Percentiles rank a stretch among this genome's conserved stretches.
Evolutionary conservation across 2,888 invertebrate genomes (phyloP).

Genomic region (Eristalis tenax): DNA sequence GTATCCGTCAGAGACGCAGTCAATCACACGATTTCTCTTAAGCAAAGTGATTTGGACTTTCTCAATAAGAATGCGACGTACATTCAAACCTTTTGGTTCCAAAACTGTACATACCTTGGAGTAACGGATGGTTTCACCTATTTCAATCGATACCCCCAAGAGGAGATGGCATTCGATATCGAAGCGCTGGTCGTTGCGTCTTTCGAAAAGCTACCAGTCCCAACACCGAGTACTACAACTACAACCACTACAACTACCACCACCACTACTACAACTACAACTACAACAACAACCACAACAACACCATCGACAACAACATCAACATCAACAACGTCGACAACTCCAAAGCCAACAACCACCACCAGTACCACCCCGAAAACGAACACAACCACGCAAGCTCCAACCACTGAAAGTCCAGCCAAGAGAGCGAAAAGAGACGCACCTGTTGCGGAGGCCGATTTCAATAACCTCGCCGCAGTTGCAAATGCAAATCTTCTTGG

Average conservation of each 20-base stretch:
- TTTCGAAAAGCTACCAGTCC: constrained; percentile 83
- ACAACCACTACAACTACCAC: constrained; percentile 83
- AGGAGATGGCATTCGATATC: constrained; percentile 84
- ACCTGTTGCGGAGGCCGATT: constrained; percentile 18
- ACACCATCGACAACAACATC: constrained; percentile 82
- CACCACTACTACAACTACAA: constrained; percentile 82
- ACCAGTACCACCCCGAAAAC: constrained; percentile 77
- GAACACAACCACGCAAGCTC: constrained; percentile 74
- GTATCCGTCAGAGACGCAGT: constrained; percentile 85
- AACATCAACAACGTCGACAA: constrained; percentile 79
- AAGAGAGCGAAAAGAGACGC: constrained; percentile 74
- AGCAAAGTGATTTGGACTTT: constrained; percentile 84
- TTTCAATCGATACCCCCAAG: constrained; percentile 85
- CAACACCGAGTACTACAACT: constrained; percentile 78
- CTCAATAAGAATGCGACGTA: constrained; percentile 83
- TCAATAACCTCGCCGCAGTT: constrained; percentile 73
- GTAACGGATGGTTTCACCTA: constrained; percentile 84
- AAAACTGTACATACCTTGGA: constrained; percentile 88
- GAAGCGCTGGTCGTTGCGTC: constrained; percentile 88
- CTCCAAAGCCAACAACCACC: constrained; percentile 79
- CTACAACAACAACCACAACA: constrained; percentile 79
- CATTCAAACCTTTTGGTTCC: constrained; percentile 89
- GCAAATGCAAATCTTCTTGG: constrained; percentile 77
- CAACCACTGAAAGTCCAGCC: constrained; percentile 43
- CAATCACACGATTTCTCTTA: constrained; percentile 84